Evolutionary conservation across 2,113 vertebrate species (phyloP).

Genomic region (Cottus gobio): DNA sequence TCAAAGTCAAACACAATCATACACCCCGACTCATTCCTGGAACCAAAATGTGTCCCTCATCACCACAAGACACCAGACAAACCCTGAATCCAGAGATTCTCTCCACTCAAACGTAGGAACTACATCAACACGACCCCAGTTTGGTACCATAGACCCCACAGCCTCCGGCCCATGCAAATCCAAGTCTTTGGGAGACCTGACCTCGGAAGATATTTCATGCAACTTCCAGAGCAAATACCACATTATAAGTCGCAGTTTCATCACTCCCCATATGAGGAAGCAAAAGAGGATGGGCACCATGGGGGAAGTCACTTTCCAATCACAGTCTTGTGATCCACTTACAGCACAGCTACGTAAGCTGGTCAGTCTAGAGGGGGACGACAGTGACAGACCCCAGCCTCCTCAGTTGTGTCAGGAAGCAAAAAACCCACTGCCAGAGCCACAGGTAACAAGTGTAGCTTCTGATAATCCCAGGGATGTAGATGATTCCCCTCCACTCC

Average conservation of each 20-base stretch:
- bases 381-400: conserved; percentile 55
- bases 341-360: conserved; percentile 92
- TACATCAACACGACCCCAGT: conserved; percentile 40
- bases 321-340: conserved; percentile 86
- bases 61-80: conserved; percentile 21
- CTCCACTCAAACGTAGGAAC: conserved; percentile 28
- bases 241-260: conserved; percentile 93
- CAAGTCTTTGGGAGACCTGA: conserved; percentile 96
- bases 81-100: conserved; percentile 38
- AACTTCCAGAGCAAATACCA: conserved; percentile 98
- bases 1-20: conserved; percentile 45
- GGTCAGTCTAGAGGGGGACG: conserved; percentile 89
- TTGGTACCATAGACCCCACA: conserved; percentile 38
- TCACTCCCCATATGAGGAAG: conserved; percentile 85
- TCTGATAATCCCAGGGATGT: conserved; percentile 52
- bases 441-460: conserved; percentile 24
- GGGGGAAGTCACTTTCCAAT: conserved; percentile 53
- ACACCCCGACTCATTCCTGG: conserved; percentile 29
- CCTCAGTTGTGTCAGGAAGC: conserved; percentile 29
- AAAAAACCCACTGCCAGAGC: conserved; percentile 31
- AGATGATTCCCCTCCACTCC: conserved; percentile 82
- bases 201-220: conserved; percentile 96
- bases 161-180: conserved; percentile 90
- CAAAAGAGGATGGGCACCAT: conserved; percentile 68
- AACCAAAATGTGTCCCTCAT: conserved; percentile 30